phyloP scores from a whole-genome alignment of 2,113 vertebrate genomes.

The Elgaria multicarinata region DNA sequence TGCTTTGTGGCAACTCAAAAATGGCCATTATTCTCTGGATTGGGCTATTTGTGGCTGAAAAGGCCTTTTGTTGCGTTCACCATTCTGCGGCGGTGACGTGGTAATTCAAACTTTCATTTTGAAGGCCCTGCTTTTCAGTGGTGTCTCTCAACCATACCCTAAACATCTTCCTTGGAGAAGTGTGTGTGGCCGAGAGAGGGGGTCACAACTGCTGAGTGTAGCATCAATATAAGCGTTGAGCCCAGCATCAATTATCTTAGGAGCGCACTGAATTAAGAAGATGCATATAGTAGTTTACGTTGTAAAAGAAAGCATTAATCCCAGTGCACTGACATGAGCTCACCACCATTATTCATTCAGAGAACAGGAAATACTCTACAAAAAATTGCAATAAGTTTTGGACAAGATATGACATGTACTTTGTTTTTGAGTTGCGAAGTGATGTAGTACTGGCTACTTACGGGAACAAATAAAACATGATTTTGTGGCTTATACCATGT shows the following conservation, averaged over 20 bases:
- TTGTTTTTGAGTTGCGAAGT: slow-evolving; percentile 14
- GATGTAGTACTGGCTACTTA: slow-evolving; percentile 11
- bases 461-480: neutral
- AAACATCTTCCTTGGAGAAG: slow-evolving; percentile 2
- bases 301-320: slow-evolving; percentile 10
- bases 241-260: slow-evolving; percentile 24
- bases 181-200: neutral
- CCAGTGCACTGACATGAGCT: neutral
- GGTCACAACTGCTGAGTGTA: neutral
- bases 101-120: neutral
- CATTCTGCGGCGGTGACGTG: neutral
- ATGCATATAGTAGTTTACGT: neutral
- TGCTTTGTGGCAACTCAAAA: neutral
- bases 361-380: neutral
- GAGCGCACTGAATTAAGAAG: slow-evolving; percentile 18
- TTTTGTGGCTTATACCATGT: neutral
- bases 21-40: neutral
- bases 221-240: neutral
- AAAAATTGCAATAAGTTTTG: slow-evolving; percentile 6
- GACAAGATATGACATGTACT: neutral
- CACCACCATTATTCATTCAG: neutral
- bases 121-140: neutral
- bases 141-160: neutral
- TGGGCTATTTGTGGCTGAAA: neutral
- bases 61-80: neutral